These are phyloP conservation scores for Gorsachius goisagi DNA, from an alignment of 2,113 vertebrate species.

Conservation along the genomic window DNA sequence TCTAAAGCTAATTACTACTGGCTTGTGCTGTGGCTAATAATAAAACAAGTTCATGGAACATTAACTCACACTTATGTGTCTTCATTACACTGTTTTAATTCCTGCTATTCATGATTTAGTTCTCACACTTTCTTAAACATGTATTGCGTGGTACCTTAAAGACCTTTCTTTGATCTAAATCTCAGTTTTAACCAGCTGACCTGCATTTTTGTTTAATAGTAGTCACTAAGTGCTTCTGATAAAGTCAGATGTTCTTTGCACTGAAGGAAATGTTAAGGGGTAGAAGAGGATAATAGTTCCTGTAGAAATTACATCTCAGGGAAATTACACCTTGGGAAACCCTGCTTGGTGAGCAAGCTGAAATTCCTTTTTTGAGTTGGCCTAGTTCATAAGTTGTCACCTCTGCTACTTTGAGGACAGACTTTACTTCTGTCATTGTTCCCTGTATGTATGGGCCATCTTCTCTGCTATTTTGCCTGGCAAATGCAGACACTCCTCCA, in stretches of 20 bases:
- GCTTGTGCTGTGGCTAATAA: constrained; percentile 43
- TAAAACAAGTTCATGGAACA: constrained; percentile 18
- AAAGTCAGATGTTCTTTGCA: background rate
- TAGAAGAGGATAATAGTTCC: background rate
- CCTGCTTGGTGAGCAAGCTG: background rate
- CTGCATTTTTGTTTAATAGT: background rate
- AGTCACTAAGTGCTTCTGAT: background rate
- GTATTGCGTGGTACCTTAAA: background rate
- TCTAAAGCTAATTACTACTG: constrained; percentile 48
- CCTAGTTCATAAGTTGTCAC: background rate
- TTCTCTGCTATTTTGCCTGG: background rate
- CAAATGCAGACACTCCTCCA: background rate
- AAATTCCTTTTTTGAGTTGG: background rate
- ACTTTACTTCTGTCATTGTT: background rate
- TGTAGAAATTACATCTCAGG: background rate
- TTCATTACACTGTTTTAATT: constrained; percentile 33
- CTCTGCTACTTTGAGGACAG: background rate
- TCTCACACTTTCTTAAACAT: background rate
- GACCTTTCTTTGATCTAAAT: background rate
- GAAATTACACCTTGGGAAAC: too few species aligned
- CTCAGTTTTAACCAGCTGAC: background rate
- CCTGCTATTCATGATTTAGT: background rate
- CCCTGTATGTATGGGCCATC: background rate
- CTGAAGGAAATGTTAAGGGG: background rate
- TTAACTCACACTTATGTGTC: background rate